Conservation (phyloP, 2,113 vertebrate genomes). For the Corythoichthys haematopterus region DNA sequence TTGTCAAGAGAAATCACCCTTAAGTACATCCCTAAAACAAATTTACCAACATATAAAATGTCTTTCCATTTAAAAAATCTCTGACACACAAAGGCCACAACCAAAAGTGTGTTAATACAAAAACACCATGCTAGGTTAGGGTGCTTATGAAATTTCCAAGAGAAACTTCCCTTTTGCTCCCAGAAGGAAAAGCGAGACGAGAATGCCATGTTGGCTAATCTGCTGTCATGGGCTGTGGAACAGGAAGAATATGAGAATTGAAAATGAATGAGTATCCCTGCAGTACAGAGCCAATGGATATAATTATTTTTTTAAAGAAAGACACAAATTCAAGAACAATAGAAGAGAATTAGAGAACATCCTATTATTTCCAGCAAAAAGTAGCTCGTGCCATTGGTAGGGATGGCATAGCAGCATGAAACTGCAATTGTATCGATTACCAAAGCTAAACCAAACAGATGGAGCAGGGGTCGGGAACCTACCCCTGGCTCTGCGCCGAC, state of each 20-base stretch:
- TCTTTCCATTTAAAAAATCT: conserved; percentile 4
- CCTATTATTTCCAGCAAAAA: background rate
- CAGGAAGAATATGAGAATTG: conserved; percentile 22
- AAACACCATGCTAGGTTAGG: conserved; percentile 44
- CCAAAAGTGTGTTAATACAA: conserved; percentile 9
- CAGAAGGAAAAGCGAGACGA: conserved; percentile 98
- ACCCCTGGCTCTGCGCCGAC: no score
- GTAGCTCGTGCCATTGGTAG: background rate
- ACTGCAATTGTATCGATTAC: no score
- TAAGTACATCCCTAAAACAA: background rate
- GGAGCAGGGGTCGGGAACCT: no score
- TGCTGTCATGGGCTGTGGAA: conserved; percentile 71
- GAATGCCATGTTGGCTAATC: conserved; percentile 83
- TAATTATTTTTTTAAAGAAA: background rate
- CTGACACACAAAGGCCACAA: conserved; percentile 7
- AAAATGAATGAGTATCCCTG: conserved; percentile 9
- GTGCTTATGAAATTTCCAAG: conserved; percentile 44
- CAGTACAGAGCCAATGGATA: background rate
- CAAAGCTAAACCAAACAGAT: no score
- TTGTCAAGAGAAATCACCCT: background rate
- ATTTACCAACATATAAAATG: background rate
- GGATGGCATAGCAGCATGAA: no score
- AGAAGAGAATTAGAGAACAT: background rate
- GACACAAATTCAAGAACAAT: background rate
- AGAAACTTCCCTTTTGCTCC: conserved; percentile 96